Percentiles rank a stretch among this genome's conserved stretches.
phyloP scores from a whole-genome alignment of 2,888 invertebrate genomes.

The Oxycera nigricornis region DNA sequence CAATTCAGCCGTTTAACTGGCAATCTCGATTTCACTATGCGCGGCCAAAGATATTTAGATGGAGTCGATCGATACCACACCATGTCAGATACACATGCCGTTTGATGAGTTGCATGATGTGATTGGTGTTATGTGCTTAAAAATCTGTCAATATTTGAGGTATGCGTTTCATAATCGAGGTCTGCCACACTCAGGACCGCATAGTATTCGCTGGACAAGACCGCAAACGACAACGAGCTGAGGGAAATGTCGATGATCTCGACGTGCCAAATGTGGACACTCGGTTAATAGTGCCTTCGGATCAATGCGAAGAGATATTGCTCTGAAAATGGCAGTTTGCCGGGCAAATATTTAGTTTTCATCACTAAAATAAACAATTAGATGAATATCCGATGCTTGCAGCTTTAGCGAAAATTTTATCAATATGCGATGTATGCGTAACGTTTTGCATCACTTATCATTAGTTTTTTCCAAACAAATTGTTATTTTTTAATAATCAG shows the following conservation, averaged over 20 bases:
- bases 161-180: slow-evolving; percentile 32
- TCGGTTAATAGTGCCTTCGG: background rate
- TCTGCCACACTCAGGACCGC: background rate
- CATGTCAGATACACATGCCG: background rate
- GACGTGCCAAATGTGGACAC: background rate
- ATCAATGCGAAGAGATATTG: background rate
- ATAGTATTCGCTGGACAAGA: background rate
- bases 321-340: slow-evolving; percentile 5
- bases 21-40: slow-evolving; percentile 28
- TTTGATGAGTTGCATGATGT: slow-evolving; percentile 12
- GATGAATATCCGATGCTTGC: background rate
- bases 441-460: too few relatives aligned
- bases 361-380: background rate
- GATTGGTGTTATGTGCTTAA: slow-evolving; percentile 11
- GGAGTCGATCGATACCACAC: background rate
- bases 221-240: background rate
- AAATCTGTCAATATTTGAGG: slow-evolving; percentile 34
- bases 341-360: background rate
- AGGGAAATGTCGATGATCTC: slow-evolving; percentile 13
- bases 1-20: slow-evolving; percentile 23
- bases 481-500: too few relatives aligned
- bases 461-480: too few relatives aligned
- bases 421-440: too few relatives aligned
- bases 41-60: background rate
- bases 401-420: background rate